Percentiles rank a stretch among this genome's conserved stretches.
These are phyloP conservation scores for Herpailurus yagouaroundi DNA, from an alignment of 2,113 vertebrate genomes.

Conservation along the genomic window DNA sequence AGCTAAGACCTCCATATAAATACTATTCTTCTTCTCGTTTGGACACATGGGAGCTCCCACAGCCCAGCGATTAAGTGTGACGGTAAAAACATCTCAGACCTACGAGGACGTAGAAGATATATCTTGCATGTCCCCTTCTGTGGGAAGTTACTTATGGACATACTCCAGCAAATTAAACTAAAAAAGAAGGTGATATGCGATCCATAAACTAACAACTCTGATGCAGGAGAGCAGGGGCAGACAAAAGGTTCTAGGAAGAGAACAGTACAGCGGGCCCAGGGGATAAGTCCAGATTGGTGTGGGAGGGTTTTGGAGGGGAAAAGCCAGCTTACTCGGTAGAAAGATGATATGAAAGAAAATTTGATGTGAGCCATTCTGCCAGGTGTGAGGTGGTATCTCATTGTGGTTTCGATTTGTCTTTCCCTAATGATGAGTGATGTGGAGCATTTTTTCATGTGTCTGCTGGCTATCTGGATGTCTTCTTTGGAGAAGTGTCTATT, in stretches of 20 bases:
- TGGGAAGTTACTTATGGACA: background rate
- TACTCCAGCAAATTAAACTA: slow-evolving; percentile 25
- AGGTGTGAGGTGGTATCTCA: too few species aligned
- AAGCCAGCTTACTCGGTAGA: background rate
- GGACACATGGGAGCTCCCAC: background rate
- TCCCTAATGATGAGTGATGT: too few species aligned
- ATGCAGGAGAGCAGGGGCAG: background rate
- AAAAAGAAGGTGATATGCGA: background rate
- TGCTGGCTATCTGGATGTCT: too few species aligned
- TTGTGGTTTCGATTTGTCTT: too few species aligned
- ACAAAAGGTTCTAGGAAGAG: background rate
- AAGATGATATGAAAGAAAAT: background rate
- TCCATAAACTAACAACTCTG: background rate
- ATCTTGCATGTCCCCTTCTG: background rate
- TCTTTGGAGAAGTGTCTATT: too few species aligned
- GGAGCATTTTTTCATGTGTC: too few species aligned
- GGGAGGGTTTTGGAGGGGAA: background rate
- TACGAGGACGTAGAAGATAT: background rate
- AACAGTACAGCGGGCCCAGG: background rate
- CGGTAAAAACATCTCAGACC: background rate
- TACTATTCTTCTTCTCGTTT: background rate
- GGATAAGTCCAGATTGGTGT: background rate
- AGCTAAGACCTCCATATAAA: background rate
- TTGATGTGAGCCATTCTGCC: too few species aligned
- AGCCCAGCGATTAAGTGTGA: background rate